A percentile compares a stretch with the other conserved stretches of the same genome.
Evolutionary conservation across 2,113 vertebrate genomes (phyloP).

Genomic region (Grammomys dolichurus): DNA sequence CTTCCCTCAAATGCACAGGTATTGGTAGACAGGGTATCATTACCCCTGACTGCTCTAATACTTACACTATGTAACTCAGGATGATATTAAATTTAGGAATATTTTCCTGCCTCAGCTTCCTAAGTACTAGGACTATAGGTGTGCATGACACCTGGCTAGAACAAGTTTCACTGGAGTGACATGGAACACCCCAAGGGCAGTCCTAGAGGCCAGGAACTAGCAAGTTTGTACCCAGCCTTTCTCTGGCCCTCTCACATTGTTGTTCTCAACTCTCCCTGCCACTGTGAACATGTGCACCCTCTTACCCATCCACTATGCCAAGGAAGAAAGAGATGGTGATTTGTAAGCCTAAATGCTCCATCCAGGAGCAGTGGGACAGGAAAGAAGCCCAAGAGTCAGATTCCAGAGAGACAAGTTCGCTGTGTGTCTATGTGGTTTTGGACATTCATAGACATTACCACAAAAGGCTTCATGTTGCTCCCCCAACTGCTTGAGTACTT

Average conservation of each 20-base stretch:
- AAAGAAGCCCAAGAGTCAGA: neutral
- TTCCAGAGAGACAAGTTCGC: neutral
- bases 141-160: neutral
- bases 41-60: neutral
- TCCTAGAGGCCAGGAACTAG: neutral
- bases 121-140: neutral
- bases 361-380: neutral
- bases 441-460: neutral
- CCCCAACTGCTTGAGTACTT: neutral
- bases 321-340: neutral
- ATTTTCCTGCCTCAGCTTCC: neutral
- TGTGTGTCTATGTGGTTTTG: accelerated
- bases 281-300: neutral
- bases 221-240: neutral
- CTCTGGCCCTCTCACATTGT: neutral
- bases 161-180: neutral
- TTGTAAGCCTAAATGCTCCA: neutral
- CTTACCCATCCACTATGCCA: neutral
- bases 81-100: neutral
- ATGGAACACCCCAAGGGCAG: neutral
- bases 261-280: neutral
- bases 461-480: neutral
- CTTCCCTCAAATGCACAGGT: neutral
- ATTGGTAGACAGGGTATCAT: neutral
- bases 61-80: neutral